Base-by-base conservation (phyloP, 37 sponge, comb jelly and placozoan species). In the Tethya wilhelma region DNA sequence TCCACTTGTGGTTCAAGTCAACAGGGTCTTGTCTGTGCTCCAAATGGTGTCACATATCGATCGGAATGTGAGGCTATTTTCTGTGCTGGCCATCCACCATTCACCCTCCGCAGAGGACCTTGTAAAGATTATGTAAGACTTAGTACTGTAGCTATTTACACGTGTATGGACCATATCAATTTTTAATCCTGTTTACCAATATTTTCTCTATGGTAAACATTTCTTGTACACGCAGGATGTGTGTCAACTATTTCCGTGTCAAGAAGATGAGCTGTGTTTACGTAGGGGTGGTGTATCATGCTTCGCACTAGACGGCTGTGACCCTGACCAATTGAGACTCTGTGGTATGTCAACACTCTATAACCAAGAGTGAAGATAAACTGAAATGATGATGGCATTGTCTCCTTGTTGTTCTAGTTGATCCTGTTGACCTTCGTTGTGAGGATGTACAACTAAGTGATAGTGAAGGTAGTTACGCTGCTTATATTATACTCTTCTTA, bases 1-100 rank as follows among this genome's bases (percentile, higher is more conserved):
- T 29, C 57, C 1, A 14, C 43, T 12, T 86, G 86, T 44, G 36
- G 30, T 7, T 20, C 6, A 22, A 41, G 38, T 36, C 57, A 26
- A 26, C 2, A 4, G 2, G 7, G 28, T 34, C 77, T 30, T 0
- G 80, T 86, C 66, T 86, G 86, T 73, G 86, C 57, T n/a, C 32
- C 31, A 1, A 73, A 86, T 79, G 74, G 79, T 44, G 56, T 26
- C 3, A 86, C 86, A 42, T 86, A 86, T 67, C 64, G n/a, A 4
- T 56, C 57, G 59, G 22, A 33, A 26, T 86, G 86, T 41, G 23
- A 36, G 63, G 86, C 86, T 44, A 28, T 86, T 30, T 60, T 45
- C 57, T 84, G 84, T 25, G 79, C 37, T 72, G 67, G 79, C 30
- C 40, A 44, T 2, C n/a, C 67, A 32, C 67, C 77, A 5, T 23